Base-by-base conservation (phyloP, 2,797 vertebrate genomes). In the Podarcis siculus region DNA sequence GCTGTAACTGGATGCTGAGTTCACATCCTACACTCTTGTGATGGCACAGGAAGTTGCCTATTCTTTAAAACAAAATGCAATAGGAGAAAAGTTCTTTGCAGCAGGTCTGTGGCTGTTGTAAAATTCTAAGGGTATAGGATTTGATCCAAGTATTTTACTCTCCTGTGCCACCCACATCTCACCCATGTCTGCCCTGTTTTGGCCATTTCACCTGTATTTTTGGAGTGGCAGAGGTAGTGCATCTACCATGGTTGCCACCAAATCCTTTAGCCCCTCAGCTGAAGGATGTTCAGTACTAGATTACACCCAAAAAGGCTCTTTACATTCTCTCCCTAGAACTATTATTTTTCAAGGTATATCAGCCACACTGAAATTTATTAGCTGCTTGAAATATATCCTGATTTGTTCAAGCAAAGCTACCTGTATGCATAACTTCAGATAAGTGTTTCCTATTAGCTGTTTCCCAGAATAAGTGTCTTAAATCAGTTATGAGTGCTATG, bases 321-420 rank as follows among this genome's bases (percentile, higher is more conserved):
- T 21, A 35, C 1, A 4, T 8, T n/a, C 89, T 15, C 61, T 83
- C 66, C 89, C 82, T 86, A 82, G 49, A 91, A 7, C 58, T 86
- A 23, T 77, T 93, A 81, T 84, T 86, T 17, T 13, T 39, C 64
- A 81, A 19, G 30, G 86, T 19, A 39, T 71, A 27, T 82, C 23
- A 86, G 76, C 55, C 12, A 87, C 21, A 5, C 82, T 67, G 7
- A 71, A 77, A 58, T 72, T 90, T 90, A 61, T 83, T 67, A 13
- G 0, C 78, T 25, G 2, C 6, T 85, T 25, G 84, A 39, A 83
- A 4, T 86, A 88, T 75, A 88, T 92, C 32, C 79, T 2, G 82
- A 83, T 76, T 66, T 23, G 8, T 30, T 15, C 79, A 67, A 85
- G 9, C 61, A 88, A 35, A 21, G 12, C 13, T 86, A 0, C 72